Evolutionary conservation across 2,797 vertebrate genomes (phyloP).

Genomic region (Anguilla pacifica): DNA sequence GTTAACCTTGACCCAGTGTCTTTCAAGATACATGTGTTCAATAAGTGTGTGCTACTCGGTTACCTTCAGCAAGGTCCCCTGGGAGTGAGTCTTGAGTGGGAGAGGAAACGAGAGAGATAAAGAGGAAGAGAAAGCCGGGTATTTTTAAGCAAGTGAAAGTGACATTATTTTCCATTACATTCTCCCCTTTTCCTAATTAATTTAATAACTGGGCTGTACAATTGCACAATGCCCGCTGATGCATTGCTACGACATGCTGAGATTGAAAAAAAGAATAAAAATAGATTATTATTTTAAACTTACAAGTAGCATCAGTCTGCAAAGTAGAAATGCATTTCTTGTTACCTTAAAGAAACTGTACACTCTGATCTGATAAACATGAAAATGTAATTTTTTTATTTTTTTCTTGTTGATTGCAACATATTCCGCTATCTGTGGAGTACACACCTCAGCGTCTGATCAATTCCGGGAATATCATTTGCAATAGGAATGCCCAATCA

Average conservation of each 20-base stretch:
- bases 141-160: background rate
- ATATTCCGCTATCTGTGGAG: background rate
- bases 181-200: background rate
- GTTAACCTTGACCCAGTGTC: constrained; percentile 37
- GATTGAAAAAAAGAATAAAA: background rate
- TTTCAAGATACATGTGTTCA: constrained; percentile 39
- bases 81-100: constrained; percentile 1
- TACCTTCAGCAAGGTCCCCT: constrained; percentile 30
- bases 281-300: background rate
- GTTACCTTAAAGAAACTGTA: background rate
- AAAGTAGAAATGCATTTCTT: background rate
- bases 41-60: constrained; percentile 6
- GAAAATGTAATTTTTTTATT: background rate
- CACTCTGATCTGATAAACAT: background rate
- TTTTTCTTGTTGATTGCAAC: background rate
- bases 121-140: background rate
- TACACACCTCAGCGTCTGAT: background rate
- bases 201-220: background rate
- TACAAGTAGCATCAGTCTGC: background rate
- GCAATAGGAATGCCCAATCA: background rate
- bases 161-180: background rate
- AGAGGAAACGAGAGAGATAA: background rate
- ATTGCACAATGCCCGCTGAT: background rate
- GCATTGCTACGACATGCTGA: background rate
- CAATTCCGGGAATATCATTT: background rate